Conservation (phyloP, 2,113 vertebrate genomes). For the Campylomormyrus tamandua region DNA sequence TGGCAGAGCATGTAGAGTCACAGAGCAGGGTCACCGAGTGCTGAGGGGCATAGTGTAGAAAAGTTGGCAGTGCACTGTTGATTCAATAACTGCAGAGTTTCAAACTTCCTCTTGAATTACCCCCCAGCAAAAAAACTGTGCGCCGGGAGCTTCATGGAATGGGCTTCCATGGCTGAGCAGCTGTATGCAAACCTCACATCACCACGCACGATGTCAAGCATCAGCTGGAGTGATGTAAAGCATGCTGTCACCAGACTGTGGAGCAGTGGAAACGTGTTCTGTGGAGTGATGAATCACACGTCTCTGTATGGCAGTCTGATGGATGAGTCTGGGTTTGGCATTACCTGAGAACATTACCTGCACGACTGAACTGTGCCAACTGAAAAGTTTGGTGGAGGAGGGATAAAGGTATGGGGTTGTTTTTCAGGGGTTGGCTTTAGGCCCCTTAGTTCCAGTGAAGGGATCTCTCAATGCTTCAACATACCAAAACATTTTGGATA, state of each 20-base stretch:
- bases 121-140: background rate
- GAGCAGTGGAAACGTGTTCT: background rate
- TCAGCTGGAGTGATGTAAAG: background rate
- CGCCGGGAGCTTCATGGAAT: background rate
- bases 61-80: background rate
- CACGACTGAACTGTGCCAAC: too few species aligned
- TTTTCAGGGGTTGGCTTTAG: too few species aligned
- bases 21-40: background rate
- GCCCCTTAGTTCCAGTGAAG: too few species aligned
- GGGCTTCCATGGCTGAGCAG: background rate
- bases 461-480: background rate
- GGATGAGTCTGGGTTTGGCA: background rate
- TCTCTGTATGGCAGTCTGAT: background rate
- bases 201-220: background rate
- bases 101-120: background rate
- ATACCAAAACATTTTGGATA: background rate
- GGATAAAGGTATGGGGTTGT: background rate
- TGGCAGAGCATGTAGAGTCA: background rate
- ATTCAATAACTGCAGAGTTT: background rate
- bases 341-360: background rate
- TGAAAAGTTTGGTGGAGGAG: background rate
- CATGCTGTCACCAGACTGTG: background rate
- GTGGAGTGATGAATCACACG: background rate
- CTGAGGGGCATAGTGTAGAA: background rate
- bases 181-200: background rate